Evolutionary conservation across 2,888 invertebrate species (phyloP).

Genomic region (Tupiocoris notatus): DNA sequence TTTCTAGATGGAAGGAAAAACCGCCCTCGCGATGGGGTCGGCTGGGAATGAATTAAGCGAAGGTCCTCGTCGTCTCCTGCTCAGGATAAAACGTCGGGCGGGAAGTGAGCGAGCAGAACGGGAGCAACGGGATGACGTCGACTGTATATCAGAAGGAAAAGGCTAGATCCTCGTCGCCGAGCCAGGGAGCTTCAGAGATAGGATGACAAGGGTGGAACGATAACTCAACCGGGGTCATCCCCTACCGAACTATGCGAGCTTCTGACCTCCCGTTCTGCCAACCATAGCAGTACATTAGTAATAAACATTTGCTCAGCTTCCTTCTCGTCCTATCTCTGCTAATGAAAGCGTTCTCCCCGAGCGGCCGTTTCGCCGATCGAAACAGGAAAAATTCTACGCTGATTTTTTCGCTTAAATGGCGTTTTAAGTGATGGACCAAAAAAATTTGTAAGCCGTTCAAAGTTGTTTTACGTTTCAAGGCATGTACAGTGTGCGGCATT

Average conservation of each 20-base stretch:
- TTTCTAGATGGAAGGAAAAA: constrained; percentile 4
- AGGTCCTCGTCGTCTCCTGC: background rate
- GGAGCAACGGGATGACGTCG: constrained; percentile 33
- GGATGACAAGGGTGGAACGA: constrained; percentile 44
- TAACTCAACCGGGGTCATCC: constrained; percentile 34
- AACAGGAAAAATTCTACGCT: no score
- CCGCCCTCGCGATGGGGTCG: background rate
- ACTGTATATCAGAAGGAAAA: constrained; percentile 31
- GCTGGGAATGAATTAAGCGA: constrained; percentile 44
- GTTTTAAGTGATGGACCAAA: no score
- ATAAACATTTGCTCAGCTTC: constrained; percentile 43
- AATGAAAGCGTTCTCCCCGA: constrained; percentile 28
- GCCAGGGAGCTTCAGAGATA: constrained; percentile 26
- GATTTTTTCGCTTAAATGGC: no score
- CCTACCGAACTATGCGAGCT: background rate
- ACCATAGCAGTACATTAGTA: constrained; percentile 43
- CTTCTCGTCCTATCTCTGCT: constrained; percentile 30
- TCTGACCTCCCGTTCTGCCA: constrained; percentile 21
- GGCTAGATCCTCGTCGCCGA: background rate
- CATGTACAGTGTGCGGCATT: no score
- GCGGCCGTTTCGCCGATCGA: no score
- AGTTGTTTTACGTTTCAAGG: no score
- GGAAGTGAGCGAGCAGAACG: background rate
- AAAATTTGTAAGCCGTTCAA: no score
- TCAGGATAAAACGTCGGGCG: constrained; percentile 38